Base-by-base conservation (phyloP, 1,140 invertebrate species). In the Heliconius eleuchia region DNA sequence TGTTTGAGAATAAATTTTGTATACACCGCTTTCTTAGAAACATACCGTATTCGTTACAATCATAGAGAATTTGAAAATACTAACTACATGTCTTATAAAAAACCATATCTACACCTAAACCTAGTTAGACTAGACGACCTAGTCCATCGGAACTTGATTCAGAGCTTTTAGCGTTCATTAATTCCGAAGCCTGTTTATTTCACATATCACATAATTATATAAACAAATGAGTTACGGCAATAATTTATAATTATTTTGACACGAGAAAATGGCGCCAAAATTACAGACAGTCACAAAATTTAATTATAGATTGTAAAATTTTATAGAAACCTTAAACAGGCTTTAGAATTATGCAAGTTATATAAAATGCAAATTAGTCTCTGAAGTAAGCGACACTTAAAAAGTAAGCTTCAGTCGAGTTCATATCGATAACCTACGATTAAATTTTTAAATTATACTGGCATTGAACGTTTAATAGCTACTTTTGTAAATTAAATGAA, bases 21-120 rank as follows among this genome's bases (percentile, higher is more conserved):
- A 87, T 89, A 91, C 84, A 89, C 85, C 84, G 83, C 79, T 80
- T 85, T 83, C 82, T 88, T 86, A 87, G 83, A 89, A 86, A 87
- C 81, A 81, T 86, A 84, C 79, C 78, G 78, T 82, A 78, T 76
- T 79, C 84, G 84, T 86, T 91, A 92, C 87, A 88, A 88, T 89
- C 86, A 75, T 80, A 89, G 88, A 93, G 83, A 91, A 93, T 93
- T 93, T 91, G 87, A 92, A 91, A 89, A 91, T 88, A 88, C 91
- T 93, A 93, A 83, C 91, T 92, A 93, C 91, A 89, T 85, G 84
- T 87, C 89, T 92, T 93, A 93, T 91, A 92, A 84, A 91, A 92
- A 92, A 92, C 85, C 84, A 90, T 93, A 93, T 92, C 91, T 93
- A 92, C 91, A 92, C 87, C 87, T 91, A 91, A 91, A 84, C 86